Conservation (phyloP, 2,888 invertebrate species). For the Epsilonema sp. region DNA sequence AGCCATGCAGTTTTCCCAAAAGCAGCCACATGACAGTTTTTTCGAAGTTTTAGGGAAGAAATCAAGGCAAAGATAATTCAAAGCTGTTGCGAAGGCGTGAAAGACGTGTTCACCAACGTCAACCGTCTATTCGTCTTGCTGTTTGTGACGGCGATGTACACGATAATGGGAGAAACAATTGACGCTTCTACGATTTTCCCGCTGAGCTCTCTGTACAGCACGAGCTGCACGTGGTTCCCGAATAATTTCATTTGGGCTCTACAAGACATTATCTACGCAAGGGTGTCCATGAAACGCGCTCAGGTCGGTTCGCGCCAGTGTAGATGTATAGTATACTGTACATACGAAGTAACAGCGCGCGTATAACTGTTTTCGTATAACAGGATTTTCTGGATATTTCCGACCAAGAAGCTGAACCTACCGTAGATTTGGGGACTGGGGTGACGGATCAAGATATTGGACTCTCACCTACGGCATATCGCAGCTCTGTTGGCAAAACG, state of each 20-base stretch:
- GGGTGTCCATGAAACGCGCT: background rate
- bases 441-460: no score
- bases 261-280: background rate
- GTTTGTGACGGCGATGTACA: background rate
- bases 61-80: background rate
- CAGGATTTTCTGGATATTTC: background rate
- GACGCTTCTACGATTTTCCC: background rate
- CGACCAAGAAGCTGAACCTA: background rate
- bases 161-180: background rate
- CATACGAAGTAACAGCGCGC: no score
- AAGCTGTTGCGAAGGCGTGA: background rate
- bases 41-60: no score
- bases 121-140: background rate
- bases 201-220: background rate
- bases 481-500: no score
- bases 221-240: background rate
- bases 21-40: no score
- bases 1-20: no score
- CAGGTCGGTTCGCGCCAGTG: no score
- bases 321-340: no score
- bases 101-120: background rate
- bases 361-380: no score
- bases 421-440: background rate
- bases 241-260: background rate
- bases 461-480: no score